Evolutionary conservation across 2,113 vertebrate species (phyloP), one percentile per base, ranked within the genome.

Genomic region (Dendropsophus ebraccatus): DNA sequence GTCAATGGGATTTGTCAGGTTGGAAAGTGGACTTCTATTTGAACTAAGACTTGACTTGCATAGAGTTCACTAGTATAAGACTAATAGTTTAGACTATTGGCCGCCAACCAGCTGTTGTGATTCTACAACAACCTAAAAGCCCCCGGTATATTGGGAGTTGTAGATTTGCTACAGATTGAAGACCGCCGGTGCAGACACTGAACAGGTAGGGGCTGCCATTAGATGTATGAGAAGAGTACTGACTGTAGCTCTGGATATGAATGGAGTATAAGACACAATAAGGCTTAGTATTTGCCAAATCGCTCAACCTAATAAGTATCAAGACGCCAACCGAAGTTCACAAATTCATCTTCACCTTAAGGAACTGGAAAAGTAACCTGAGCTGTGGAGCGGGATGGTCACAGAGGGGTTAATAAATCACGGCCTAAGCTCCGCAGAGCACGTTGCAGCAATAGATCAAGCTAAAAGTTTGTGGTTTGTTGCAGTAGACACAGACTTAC

Each of bases 321-420:
- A 30, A 5, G 13, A 65, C 1, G 32, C 30, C 8, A 37, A 19
- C 35, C 9, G 7, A 19, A 35, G 67, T 70, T 37, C 8, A 21
- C 17, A 21, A 70, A 37, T 35, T 8, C 19, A 35, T 70, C 67
- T 32, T 77, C 49, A 52, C 49, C 12, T 32, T 35, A 41, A 70
- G 67, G 30, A 77, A 49, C 6, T 4, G 45, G 41, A 28, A 50
- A n/a, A 76, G 67, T 70, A 70, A 70, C 67, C 1, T 3, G 35
- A 70, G 32, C 67, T 41, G 35, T 41, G 41, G 19, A 23, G 67
- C 35, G 35, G 32, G 17, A 70, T 11, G 67, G 35, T 23, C 32
- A 41, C 67, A 23, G 3, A 37, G 67, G 67, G 67, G 67, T 70
- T 70, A 70, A 70, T 70, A 70, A 79, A 79, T 79, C 76, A 56